Percentiles rank a stretch among this genome's conserved stretches.
These are phyloP conservation scores for Eueides isabella DNA, from an alignment of 1,140 invertebrate species.

Conservation along the genomic window DNA sequence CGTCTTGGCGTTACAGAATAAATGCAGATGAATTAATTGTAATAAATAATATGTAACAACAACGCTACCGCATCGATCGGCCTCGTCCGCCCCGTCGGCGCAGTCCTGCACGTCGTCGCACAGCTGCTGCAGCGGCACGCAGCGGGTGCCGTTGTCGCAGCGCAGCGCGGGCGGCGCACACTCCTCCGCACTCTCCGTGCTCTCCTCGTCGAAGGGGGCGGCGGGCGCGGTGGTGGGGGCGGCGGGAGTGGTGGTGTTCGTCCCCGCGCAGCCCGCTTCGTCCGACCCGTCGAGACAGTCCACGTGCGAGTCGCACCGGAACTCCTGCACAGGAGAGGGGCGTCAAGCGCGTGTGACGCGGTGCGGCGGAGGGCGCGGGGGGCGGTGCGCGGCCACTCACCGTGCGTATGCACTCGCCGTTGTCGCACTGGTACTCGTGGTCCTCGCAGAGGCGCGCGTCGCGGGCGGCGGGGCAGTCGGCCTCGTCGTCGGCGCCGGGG, in stretches of 20 bases:
- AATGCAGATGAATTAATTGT: too few species aligned
- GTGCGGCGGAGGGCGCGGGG: neutral
- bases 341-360: neutral
- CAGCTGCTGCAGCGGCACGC: slow-evolving; percentile 85
- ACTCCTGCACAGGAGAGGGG: slow-evolving; percentile 72
- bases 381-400: slow-evolving; percentile 52
- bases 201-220: slow-evolving; percentile 37
- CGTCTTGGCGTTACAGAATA: neutral
- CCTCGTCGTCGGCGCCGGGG: slow-evolving; percentile 84
- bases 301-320: slow-evolving; percentile 84
- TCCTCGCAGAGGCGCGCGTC: slow-evolving; percentile 69
- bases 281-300: slow-evolving; percentile 90
- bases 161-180: slow-evolving; percentile 85
- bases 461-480: slow-evolving; percentile 58
- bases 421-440: slow-evolving; percentile 57
- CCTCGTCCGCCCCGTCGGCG: slow-evolving; percentile 91
- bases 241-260: slow-evolving; percentile 42
- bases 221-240: slow-evolving; percentile 37
- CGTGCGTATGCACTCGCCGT: slow-evolving; percentile 82
- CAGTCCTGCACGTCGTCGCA: slow-evolving; percentile 88
- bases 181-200: slow-evolving; percentile 36
- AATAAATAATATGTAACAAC: neutral
- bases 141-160: slow-evolving; percentile 87
- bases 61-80: slow-evolving; percentile 85
- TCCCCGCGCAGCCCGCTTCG: slow-evolving; percentile 81